Conservation (phyloP, 2,888 invertebrate genomes). For the Acanthacorydalis orientalis region DNA sequence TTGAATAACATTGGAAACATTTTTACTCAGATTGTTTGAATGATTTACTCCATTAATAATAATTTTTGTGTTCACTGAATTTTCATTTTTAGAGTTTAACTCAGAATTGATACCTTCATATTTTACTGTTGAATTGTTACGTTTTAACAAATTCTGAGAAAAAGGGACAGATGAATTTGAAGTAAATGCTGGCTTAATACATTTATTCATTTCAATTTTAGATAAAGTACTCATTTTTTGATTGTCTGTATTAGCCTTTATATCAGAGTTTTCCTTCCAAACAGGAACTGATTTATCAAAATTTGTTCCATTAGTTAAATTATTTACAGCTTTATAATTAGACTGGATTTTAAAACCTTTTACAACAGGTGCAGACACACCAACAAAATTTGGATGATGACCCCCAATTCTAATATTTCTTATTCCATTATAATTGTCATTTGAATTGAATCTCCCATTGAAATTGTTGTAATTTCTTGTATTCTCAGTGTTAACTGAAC, state of each 20-base stretch:
- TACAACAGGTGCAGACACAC: conserved; percentile 18
- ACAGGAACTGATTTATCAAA: neutral
- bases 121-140: conserved; percentile 24
- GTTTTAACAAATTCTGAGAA: conserved; percentile 29
- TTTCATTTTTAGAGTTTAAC: neutral
- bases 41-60: neutral
- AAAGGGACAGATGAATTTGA: conserved; percentile 18
- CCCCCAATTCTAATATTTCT: conserved; percentile 15
- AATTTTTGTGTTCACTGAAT: neutral
- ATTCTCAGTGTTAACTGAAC: no score
- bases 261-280: neutral
- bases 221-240: no score
- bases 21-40: no score
- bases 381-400: conserved; percentile 13
- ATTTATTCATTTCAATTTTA: no score
- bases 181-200: neutral
- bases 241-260: conserved; percentile 9
- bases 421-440: neutral
- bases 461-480: no score
- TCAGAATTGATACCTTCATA: neutral
- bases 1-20: neutral
- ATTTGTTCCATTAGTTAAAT: neutral
- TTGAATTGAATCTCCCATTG: neutral
- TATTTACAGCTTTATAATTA: neutral
- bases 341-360: conserved; percentile 20